Conservation (phyloP, 2,888 invertebrate genomes). For the Napeogenes sylphis region DNA sequence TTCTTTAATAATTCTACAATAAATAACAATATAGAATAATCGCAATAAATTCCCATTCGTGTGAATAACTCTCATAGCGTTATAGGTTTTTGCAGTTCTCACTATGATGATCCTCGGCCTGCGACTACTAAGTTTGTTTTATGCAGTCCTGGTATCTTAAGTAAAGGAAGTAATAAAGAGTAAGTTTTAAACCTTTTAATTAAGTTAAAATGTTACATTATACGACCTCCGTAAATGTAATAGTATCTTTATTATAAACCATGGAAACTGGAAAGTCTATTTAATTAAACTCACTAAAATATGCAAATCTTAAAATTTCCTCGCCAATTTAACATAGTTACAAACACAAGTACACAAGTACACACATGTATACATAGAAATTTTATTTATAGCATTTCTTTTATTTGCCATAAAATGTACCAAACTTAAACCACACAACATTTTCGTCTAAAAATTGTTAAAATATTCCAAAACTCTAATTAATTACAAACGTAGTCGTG, state of each 20-base stretch:
- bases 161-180: not conserved
- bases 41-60: not conserved
- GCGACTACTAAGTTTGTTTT: not conserved
- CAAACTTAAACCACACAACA: not conserved
- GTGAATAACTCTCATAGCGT: not conserved
- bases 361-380: not conserved
- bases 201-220: not conserved
- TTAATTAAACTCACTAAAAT: not conserved
- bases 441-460: not conserved
- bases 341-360: not conserved
- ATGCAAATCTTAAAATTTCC: not conserved
- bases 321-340: not conserved
- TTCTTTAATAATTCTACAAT: not conserved
- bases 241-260: not conserved
- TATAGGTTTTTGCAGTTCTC: not conserved
- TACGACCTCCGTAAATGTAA: not conserved
- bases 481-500: too few species aligned
- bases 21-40: slow-evolving; percentile 1
- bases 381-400: not conserved
- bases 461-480: too few species aligned
- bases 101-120: not conserved
- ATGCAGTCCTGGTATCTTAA: not conserved
- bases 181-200: slow-evolving; percentile 3
- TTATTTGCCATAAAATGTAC: too few species aligned
- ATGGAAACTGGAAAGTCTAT: too few species aligned